Base-by-base conservation (phyloP, 1,140 invertebrate species). In the Rhysida immarginata region DNA sequence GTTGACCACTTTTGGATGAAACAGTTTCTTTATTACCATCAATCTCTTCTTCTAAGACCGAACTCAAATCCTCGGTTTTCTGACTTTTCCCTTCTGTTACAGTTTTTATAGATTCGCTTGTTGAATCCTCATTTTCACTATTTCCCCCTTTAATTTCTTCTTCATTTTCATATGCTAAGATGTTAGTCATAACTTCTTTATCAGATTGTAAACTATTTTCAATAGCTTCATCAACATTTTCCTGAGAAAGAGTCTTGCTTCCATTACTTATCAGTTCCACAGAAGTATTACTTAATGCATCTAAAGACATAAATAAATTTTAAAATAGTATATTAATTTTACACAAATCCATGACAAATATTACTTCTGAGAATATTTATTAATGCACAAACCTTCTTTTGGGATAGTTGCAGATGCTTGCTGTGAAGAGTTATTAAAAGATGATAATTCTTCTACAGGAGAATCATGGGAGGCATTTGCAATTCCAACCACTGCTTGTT, bases 101-200 rank as follows among this genome's bases (percentile, higher is more conserved):
- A 25, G 49, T 51, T 51, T 27, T 51, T 3, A 51, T 25, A 26
- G 49, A 51, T 5, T 51, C 49, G 20, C 49, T 51, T 3, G 24
- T 51, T 16, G 49, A 51, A 51, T 25, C 49, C 5, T 51, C 49
- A 20, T 27, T 51, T 3, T 51, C 49, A 26, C 5, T 51, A 11
- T 25, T 25, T 46, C 3, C 23, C 20, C 14, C 45, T 18, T 48
- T 23, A 14, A 48, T 11, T 23, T 48, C 45, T 48, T 11, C 23
- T 23, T 18, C 21, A 23, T 11, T 48, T 48, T 48, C 45, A 14
- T 11, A 13, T 14, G 23, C 8, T 13, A 18, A 8, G 21, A 23
- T 8, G 23, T 20, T n/a, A n/a, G n/a, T 23, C 23, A 13, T 23
- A 23, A 13, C 45, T 23, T 48, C 45, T 48, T 48, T 23, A n/a